Evolutionary conservation across 2,797 vertebrate species (phyloP), one percentile per base, ranked within the genome.

Genomic region (Xyrichtys novacula): DNA sequence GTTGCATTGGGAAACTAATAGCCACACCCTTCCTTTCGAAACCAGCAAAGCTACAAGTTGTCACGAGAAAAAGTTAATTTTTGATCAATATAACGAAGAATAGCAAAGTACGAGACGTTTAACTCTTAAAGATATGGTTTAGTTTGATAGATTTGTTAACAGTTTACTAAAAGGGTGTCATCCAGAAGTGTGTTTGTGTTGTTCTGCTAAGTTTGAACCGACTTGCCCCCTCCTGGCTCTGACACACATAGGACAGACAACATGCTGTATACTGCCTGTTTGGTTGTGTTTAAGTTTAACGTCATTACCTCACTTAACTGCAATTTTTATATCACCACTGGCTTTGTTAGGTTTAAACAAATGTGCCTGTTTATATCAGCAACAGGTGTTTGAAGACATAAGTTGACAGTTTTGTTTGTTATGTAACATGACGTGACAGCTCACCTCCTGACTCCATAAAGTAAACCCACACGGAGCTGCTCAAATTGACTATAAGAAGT

Each of bases 21-120:
- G 81, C 91, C 91, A 91, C 91, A 91, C 90, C 91, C 91, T 92
- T 92, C 80, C 88, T 91, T 57, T 87, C 79, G 82, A 87, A 84
- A 86, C 62, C 58, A 73, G 66, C 78, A 54, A 36, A 38, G 71
- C 49, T 56, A 16, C 10, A 86, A 86, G 65, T 83, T 85, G 58
- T 63, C 43, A 62, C 54, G 47, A 55, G 65, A 68, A 29, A 43
- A 62, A 80, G 12, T 69, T 65, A 0, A 6, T 36, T 38, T 53
- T 32, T 23, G 42, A 23, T 20, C 10, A n/a, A 8, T 1, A 3
- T 17, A 3, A 28, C 1, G 9, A 14, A 48, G 8, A 1, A 1
- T 0, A 26, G 26, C 23, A 2, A 0, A 1, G 0, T 6, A 1
- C 4, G 5, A 7, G 16, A 23, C 1, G 2, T 11, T 31, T 5